These are phyloP conservation scores for Ooceraea biroi DNA, from an alignment of 1,140 invertebrate species.

Conservation along the genomic window DNA sequence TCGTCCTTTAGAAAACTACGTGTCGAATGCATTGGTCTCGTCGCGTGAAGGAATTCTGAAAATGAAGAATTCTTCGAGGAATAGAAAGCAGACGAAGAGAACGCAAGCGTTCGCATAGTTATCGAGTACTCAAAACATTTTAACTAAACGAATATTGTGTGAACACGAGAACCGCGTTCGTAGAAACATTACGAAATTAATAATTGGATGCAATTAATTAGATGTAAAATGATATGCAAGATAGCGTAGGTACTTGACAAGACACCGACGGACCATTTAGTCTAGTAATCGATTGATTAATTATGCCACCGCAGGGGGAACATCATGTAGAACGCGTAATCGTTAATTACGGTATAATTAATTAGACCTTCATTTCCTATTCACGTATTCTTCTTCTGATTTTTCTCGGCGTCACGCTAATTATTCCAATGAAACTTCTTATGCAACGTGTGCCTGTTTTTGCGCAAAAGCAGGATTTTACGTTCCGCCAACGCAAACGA, in stretches of 20 bases:
- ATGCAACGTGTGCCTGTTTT: not conserved
- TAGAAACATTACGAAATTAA: not conserved
- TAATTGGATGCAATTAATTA: slow-evolving; percentile 1
- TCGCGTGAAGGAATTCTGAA: not conserved
- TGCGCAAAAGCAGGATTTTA: not conserved
- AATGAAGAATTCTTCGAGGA: not conserved
- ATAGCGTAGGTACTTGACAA: too few relatives aligned
- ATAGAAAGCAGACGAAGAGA: not conserved
- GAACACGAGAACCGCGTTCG: not conserved
- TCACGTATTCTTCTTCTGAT: not conserved
- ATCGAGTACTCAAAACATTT: too few relatives aligned
- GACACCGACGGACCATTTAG: not conserved
- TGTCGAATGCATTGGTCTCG: not conserved
- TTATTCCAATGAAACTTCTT: slow-evolving; percentile 19
- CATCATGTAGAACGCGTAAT: not conserved
- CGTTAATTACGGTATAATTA: slow-evolving; percentile 40
- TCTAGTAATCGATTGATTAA: not conserved
- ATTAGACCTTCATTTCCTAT: slow-evolving; percentile 13
- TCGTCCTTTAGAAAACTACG: not conserved
- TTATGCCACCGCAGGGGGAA: not conserved
- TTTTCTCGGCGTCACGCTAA: not conserved
- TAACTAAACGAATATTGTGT: too few relatives aligned
- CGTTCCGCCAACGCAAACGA: not conserved
- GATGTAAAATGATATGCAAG: too few relatives aligned
- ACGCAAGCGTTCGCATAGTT: too few relatives aligned